Evolutionary conservation across 64 coral and sea anemone genomes (phyloP), one percentile per base, ranked within the genome.

Genomic region (Pachyseris speciosa): DNA sequence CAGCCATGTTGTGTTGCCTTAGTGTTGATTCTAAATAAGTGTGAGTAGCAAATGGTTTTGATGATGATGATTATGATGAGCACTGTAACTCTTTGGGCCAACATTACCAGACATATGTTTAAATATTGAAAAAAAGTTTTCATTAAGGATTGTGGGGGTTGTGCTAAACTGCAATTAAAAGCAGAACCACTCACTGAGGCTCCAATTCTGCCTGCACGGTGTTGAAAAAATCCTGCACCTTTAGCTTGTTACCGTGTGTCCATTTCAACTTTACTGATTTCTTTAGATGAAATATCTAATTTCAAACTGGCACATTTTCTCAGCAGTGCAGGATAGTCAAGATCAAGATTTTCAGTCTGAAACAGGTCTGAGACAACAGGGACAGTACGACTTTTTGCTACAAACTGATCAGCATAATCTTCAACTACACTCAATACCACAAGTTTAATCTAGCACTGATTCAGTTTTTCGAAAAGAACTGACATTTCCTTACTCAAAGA

Each of bases 281-380:
- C 74, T 90, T 90, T 41, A 27, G 38, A 12, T 44, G 87, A 80
- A 80, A 90, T 80, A 42, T 90, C 22, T 44, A 90, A 25, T 10
- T 74, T 64, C 9, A 95, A 49, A 26, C 71, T 28, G 13, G 33
- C 33, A 80, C 83, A 95, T 74, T 95, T 92, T 22, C 41, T 36
- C 27, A 96, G 19, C 39, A 92, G 67, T 34, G 87, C 84, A 9
- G 58, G 72, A 69, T 93, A 96, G 0, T 75, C 22, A 32, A 89
- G 84, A 75, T 96, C 84, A 19, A 96, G 26, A 87, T 92, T 81
- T 29, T 25, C 48, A 13, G 85, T 31, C 15, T 96, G 64, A 41
- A 40, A 96, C 15, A 84, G 55, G 51, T 85, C 85, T 26, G 58
- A 58, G 6, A 92, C 8, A 66, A 84, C 63, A 4, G 88, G 84